Percentiles rank a stretch among this genome's conserved stretches.
These are phyloP conservation scores for Microplitis deprimator DNA, from an alignment of 2,888 invertebrate species.

Conservation along the genomic window DNA sequence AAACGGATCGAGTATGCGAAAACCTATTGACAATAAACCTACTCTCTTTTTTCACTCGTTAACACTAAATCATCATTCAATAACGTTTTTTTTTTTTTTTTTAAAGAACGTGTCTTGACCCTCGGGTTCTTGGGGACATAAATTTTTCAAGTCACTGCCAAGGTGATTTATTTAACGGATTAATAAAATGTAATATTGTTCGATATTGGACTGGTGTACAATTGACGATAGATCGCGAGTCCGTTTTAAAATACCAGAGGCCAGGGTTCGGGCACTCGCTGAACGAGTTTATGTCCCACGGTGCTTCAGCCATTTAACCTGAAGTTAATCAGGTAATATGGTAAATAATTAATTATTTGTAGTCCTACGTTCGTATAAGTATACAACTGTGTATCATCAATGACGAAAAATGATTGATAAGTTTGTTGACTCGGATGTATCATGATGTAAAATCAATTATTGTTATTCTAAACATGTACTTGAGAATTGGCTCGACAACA, in stretches of 20 bases:
- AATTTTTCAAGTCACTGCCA: constrained; percentile 15
- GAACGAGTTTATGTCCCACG: constrained; percentile 18
- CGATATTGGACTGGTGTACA: not conserved
- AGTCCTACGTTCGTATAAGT: no score
- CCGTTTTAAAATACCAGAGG: not conserved
- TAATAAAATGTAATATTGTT: constrained; percentile 21
- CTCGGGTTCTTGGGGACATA: not conserved
- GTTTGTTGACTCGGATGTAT: no score
- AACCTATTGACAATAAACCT: constrained; percentile 45
- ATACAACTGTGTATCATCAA: no score
- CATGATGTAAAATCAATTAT: not conserved
- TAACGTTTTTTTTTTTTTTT: not conserved
- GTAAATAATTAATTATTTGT: not conserved
- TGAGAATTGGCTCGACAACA: constrained; percentile 17
- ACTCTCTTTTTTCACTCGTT: constrained; percentile 13
- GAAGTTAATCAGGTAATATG: not conserved
- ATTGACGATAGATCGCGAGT: constrained; percentile 19
- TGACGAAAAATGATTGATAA: no score
- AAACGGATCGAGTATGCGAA: constrained; percentile 37
- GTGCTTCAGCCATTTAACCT: not conserved
- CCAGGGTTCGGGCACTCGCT: not conserved
- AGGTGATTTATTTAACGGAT: constrained; percentile 5
- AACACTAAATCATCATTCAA: constrained; percentile 22
- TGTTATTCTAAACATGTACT: constrained; percentile 18
- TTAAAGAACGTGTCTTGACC: not conserved